Conservation (phyloP, 2,888 invertebrate species). For the Andrena praecox region DNA sequence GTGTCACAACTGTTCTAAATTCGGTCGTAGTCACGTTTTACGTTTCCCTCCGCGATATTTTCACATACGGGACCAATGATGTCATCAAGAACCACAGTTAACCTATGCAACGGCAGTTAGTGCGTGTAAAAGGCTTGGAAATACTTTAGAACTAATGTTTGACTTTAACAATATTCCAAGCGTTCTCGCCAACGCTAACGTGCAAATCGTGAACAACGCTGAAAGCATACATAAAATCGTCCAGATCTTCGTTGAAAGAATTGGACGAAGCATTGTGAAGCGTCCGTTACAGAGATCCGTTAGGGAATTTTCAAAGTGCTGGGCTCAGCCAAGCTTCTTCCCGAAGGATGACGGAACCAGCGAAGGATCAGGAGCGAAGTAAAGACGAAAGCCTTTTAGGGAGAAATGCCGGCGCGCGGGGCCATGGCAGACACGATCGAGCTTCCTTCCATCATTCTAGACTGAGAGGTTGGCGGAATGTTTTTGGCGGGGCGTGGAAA, state of each 20-base stretch:
- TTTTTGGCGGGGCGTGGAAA: conserved; percentile 45
- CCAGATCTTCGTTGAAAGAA: no score
- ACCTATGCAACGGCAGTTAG: no score
- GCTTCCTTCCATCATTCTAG: conserved; percentile 2
- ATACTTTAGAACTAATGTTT: no score
- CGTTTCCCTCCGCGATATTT: neutral
- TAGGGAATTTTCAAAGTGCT: conserved; percentile 8
- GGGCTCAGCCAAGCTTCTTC: neutral
- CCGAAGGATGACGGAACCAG: conserved; percentile 13
- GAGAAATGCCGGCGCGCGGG: conserved; percentile 20
- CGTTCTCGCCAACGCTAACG: no score
- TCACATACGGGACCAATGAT: neutral
- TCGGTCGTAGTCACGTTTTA: neutral
- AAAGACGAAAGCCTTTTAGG: conserved; percentile 37
- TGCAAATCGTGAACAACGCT: no score
- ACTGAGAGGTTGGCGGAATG: conserved; percentile 16
- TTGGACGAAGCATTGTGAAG: no score
- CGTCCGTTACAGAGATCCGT: no score
- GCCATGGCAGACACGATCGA: conserved; percentile 44
- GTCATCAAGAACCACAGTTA: neutral
- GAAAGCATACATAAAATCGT: no score
- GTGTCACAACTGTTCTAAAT: no score
- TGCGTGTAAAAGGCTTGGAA: no score
- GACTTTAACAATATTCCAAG: no score
- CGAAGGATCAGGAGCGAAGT: conserved; percentile 21